Evolutionary conservation across 2,888 invertebrate genomes (phyloP), one percentile per base, ranked within the genome.

Genomic region (Cryptocheilus praepositus): DNA sequence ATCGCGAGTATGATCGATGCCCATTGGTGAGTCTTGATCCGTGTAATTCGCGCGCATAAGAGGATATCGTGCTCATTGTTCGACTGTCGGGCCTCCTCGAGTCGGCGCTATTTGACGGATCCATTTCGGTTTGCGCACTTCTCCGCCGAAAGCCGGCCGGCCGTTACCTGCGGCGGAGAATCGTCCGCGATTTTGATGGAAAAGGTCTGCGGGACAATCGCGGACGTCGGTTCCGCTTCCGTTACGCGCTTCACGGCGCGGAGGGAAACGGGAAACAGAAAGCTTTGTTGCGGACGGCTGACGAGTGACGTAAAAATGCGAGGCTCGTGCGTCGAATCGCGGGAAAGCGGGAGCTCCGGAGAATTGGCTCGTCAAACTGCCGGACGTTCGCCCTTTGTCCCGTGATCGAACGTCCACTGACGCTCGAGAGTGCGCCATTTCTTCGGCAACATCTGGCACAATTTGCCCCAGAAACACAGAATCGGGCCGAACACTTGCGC

Each of bases 21-120:
- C 76, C 76, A 88, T 88, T 88, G 77, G 77, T 72, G 80, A 71
- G 71, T 73, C 71, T 77, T 84, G 88, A 87, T 85, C 87, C 88
- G 82, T 87, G 81, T 86, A 85, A 88, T 83, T 88, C 83, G 74
- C 70, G 57, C 57, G 70, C 70, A 74, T 60, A 69, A 79, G 77
- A 71, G 79, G 68, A 79, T 79, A 64, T 55, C 55, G 58, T 65
- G 21, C 67, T 64, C 46, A 79, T 79, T 79, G 77, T 87, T 71
- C 79, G 67, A 69, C 81, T 83, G 86, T 86, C 84, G 81, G 77
- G 77, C 75, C 70, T 76, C 73, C 36, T 7, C 3, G 49, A 49
- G 16, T 18, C 66, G 67, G 46, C 74, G 66, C 67, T 61, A 77
- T 75, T 79, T 81, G 84, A 85, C 85, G 79, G 80, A 82, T 80